Evolutionary conservation across 2,888 invertebrate species (phyloP).

Genomic region (Drosophila cyrtoloma): DNA sequence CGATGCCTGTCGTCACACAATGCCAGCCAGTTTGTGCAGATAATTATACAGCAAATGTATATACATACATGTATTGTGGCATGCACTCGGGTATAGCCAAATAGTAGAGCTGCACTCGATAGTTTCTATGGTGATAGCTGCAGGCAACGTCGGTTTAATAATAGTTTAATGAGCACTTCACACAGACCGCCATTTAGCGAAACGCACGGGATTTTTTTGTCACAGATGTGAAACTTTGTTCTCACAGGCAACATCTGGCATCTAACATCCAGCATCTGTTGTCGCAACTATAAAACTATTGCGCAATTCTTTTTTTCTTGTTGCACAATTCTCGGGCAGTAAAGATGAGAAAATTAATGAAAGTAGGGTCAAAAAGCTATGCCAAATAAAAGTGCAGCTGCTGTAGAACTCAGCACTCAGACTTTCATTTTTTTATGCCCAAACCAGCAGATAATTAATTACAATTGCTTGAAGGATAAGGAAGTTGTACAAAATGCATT

Average conservation of each 20-base stretch:
- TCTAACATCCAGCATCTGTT: background rate
- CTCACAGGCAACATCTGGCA: background rate
- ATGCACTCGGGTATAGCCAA: background rate
- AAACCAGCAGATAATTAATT: background rate
- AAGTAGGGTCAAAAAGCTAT: background rate
- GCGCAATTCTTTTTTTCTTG: background rate
- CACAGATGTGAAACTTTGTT: background rate
- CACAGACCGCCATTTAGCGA: background rate
- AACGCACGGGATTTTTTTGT: background rate
- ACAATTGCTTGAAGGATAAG: background rate
- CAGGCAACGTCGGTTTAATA: background rate
- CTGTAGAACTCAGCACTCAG: background rate
- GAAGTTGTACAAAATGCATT: background rate
- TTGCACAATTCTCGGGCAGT: background rate
- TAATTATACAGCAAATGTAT: slow-evolving; percentile 35
- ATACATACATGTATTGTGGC: background rate
- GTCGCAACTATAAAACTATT: background rate
- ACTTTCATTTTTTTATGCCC: background rate
- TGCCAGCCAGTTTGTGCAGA: slow-evolving; percentile 43
- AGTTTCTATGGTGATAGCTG: background rate
- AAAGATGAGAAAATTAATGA: background rate
- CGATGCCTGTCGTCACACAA: slow-evolving; percentile 32
- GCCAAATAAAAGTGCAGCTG: background rate
- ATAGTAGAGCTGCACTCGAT: background rate
- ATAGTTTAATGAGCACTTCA: background rate